Conservation (phyloP, 2,888 invertebrate genomes). For the Spilosoma lubricipeda region DNA sequence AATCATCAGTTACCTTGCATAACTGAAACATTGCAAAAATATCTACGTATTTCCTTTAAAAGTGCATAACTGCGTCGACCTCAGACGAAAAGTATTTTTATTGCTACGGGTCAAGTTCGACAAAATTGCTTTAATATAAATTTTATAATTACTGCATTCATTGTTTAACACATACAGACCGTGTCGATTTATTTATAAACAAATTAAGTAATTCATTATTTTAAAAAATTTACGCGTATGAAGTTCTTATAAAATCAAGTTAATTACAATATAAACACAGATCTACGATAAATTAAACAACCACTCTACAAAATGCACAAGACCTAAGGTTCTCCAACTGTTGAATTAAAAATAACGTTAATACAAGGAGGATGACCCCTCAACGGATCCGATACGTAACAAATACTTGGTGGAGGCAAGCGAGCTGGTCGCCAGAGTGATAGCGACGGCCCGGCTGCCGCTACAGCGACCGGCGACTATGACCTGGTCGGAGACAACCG, state of each 20-base stretch:
- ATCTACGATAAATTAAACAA: not conserved
- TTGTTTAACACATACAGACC: constrained; percentile 25
- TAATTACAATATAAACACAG: not conserved
- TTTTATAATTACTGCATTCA: constrained; percentile 27
- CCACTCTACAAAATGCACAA: constrained; percentile 18
- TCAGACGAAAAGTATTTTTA: constrained; percentile 37
- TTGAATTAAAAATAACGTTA: constrained; percentile 34
- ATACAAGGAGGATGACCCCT: constrained; percentile 67
- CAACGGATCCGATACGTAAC: constrained; percentile 67
- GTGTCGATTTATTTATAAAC: constrained; percentile 25
- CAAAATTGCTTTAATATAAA: constrained; percentile 23
- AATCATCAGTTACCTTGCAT: constrained; percentile 35
- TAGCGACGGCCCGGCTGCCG: constrained; percentile 61
- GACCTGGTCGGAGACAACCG: constrained; percentile 43
- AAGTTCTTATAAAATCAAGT: not conserved
- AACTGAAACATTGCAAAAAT: constrained; percentile 23
- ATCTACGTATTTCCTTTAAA: constrained; percentile 43
- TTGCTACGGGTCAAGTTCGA: constrained; percentile 44
- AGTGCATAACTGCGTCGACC: constrained; percentile 23
- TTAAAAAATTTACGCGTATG: not conserved
- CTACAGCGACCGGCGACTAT: constrained; percentile 42
- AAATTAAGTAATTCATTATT: not conserved
- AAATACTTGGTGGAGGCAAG: constrained; percentile 73
- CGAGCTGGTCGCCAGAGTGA: constrained; percentile 56
- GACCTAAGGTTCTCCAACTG: not conserved